Evolutionary conservation across 2,797 vertebrate genomes (phyloP).

Genomic region (Hephaestus fuliginosus): DNA sequence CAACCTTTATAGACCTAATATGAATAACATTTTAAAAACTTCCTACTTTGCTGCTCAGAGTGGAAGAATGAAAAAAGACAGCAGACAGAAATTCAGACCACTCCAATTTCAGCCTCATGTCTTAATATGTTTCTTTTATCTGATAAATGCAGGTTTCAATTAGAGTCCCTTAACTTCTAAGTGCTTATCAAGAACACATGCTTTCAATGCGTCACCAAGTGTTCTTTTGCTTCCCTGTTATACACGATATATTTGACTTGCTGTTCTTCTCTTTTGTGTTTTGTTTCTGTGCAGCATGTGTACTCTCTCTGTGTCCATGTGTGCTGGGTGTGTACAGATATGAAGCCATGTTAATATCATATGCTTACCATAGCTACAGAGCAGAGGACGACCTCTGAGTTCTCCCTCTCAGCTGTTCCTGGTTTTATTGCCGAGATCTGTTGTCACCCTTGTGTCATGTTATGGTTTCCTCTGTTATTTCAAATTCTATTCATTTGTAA

Average conservation of each 20-base stretch:
- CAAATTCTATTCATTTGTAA: background rate
- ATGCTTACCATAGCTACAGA: background rate
- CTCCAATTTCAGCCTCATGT: background rate
- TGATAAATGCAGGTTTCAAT: background rate
- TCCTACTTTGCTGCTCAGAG: background rate
- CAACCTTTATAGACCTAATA: background rate
- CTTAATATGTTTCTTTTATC: background rate
- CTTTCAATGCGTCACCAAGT: background rate
- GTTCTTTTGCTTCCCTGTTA: background rate
- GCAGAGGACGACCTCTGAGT: background rate
- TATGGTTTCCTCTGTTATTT: background rate
- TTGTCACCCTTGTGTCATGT: background rate
- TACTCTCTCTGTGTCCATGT: background rate
- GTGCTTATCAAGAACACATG: background rate
- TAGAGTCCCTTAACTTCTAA: background rate
- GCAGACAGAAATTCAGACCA: background rate
- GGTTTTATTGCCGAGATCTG: conserved; percentile 10
- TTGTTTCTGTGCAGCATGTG: conserved; percentile 32
- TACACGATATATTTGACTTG: background rate
- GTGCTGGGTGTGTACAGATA: conserved; percentile 9
- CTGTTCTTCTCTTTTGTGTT: background rate
- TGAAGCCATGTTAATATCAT: conserved; percentile 6
- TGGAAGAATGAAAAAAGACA: background rate
- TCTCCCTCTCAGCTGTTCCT: conserved; percentile 12
- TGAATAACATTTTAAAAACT: background rate